A percentile compares a stretch with the other conserved stretches of the same genome.
Evolutionary conservation across 2,888 invertebrate genomes (phyloP).

Genomic region (Lucinisca nassula): DNA sequence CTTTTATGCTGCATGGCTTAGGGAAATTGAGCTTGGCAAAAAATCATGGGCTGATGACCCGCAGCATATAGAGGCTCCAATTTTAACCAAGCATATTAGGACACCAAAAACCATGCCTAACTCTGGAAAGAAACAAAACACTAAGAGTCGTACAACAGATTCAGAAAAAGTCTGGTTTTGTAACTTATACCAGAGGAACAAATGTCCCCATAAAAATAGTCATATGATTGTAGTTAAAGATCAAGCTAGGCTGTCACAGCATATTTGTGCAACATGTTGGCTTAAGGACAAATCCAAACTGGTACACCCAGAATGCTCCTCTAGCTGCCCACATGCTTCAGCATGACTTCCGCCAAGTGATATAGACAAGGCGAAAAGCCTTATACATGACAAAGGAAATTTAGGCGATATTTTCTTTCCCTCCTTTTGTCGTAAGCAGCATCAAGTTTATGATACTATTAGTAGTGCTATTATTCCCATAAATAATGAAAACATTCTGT

Average conservation of each 20-base stretch:
- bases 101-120: neutral
- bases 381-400: no score
- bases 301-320: conserved; percentile 9
- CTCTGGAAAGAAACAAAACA: neutral
- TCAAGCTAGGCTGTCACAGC: neutral
- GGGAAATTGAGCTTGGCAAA: neutral
- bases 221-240: neutral
- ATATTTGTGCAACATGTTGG: conserved; percentile 4
- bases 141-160: neutral
- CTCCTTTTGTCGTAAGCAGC: no score
- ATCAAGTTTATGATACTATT: no score
- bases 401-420: no score
- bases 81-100: neutral
- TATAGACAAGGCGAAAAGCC: no score
- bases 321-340: neutral
- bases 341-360: neutral
- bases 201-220: neutral
- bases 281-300: neutral
- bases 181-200: neutral
- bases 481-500: neutral
- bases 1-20: neutral
- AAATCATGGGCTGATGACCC: neutral
- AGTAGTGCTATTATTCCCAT: neutral
- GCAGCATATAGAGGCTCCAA: neutral
- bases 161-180: neutral